Evolutionary conservation across 2,113 vertebrate genomes (phyloP), one percentile per base, ranked within the genome.

Genomic region (Formicarius rufipectus): DNA sequence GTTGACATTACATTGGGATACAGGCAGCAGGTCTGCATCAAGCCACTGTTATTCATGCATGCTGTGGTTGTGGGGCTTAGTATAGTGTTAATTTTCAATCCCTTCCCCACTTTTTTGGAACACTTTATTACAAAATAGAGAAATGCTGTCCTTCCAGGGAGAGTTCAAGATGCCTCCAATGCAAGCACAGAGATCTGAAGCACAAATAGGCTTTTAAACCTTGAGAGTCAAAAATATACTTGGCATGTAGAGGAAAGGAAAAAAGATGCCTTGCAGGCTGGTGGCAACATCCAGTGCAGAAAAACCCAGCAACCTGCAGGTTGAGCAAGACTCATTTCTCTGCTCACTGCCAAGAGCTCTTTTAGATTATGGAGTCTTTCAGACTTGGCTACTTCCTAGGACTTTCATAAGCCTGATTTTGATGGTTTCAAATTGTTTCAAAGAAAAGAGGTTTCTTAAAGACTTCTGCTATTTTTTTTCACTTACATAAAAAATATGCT

Each of bases 1-100:
- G 27, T 11, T 74, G 3, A 2, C 69, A 37, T 23, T 44, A 18
- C n/a, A 7, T 44, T 20, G 33, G 69, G 45, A 58, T 14, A 14
- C 7, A 22, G 68, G 64, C 49, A 66, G 63, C 20, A 52, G 50
- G 30, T 0, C 1, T 4, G n/a, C 30, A 16, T 22, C 1, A 0
- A 63, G 44, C 58, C 27, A 30, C 5, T 33, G 6, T 11, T 37
- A 59, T 10, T 45, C 39, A 28, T 77, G 39, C 23, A 37, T 0
- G 0, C n/a, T 45, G n/a, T 31, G 17, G 5, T 3, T 39, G 19
- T 15, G 74, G 31, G 17, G 2, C 56, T 56, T 52, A 49, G 19
- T 15, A 17, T 2, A 31, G 14, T 21, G 39, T 30, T 59, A 37
- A 37, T n/a, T n/a, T n/a, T n/a, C n/a, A 75, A 7, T 5, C 42